These are phyloP conservation scores for Pyrgilauda ruficollis DNA, from an alignment of 2,113 vertebrate genomes.

Conservation along the genomic window DNA sequence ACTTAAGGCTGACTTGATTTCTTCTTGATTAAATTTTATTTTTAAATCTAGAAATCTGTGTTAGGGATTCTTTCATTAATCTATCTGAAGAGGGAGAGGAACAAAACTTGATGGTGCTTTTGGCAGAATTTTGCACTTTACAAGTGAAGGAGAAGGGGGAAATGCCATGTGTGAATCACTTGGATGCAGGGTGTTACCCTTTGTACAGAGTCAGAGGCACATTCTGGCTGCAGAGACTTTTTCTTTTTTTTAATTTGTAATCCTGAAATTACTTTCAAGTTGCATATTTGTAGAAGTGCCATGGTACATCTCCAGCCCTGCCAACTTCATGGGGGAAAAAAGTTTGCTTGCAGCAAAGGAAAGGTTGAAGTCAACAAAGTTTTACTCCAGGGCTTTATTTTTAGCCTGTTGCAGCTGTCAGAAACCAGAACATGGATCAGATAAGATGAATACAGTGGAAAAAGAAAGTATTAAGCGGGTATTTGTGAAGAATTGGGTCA, in stretches of 20 bases:
- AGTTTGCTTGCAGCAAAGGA: background rate
- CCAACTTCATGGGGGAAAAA: accelerated
- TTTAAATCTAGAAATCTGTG: background rate
- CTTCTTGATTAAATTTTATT: background rate
- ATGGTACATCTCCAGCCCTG: background rate
- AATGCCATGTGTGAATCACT: background rate
- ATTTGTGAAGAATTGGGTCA: background rate
- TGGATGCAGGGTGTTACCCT: background rate
- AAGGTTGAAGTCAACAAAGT: background rate
- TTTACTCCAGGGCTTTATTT: background rate
- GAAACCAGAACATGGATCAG: background rate
- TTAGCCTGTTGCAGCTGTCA: background rate
- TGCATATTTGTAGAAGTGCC: background rate
- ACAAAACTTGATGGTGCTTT: background rate
- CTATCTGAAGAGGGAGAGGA: background rate
- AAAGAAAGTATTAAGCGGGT: background rate
- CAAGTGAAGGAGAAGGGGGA: background rate
- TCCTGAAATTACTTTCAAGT: background rate
- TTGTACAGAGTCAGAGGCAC: background rate
- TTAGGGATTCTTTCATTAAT: background rate
- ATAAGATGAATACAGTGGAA: background rate
- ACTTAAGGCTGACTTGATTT: background rate
- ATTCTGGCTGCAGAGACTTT: background rate
- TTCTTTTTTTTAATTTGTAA: background rate
- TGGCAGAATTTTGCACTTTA: background rate